Evolutionary conservation across 2,797 vertebrate genomes (phyloP), one percentile per base, ranked within the genome.

Genomic region (Coregonus suidteri): DNA sequence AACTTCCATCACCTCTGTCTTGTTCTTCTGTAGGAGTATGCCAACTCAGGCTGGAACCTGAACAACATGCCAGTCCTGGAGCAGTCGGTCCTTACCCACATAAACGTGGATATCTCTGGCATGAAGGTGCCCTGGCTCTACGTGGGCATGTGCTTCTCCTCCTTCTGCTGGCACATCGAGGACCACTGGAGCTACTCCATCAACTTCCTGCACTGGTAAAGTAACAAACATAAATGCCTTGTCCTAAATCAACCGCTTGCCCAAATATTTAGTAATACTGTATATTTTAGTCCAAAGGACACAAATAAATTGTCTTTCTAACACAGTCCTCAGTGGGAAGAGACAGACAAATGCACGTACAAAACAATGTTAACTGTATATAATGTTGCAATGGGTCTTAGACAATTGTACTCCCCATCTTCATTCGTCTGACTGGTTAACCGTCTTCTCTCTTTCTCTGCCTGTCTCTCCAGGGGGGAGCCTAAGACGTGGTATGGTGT

Each of bases 41-140:
- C 97, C 0, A 96, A 95, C 88, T 98, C 96, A 3, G 98, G 98
- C 82, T 99, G 98, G 98, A 99, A 99, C 88, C 93, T 99, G 89
- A 99, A 99, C 91, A 99, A 99, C 90, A 96, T 99, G 97, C 97
- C 98, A 0, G 95, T 99, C 11, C 90, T 99, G 70, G 98, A 99
- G 76, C 98, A 99, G 81, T 99, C 98, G 0, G 98, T 99, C 56
- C 96, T 99, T 74, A 94, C 97, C 35, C 98, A 99, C 90, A 99
- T 99, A 89, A 98, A 98, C 1, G 98, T 96, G 59, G 98, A 99
- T 89, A 99, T 99, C 91, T 99, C 98, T n/a, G 98, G 98, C 56
- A 99, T 99, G 98, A 99, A 99, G 90, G 96, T 99, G 62, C 98
- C 98, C 51, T 99, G 98, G 98, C 96, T 99, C 0, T 99, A 99